Evolutionary conservation across 2,113 vertebrate species (phyloP).

Genomic region (Rhadina sibilatrix): DNA sequence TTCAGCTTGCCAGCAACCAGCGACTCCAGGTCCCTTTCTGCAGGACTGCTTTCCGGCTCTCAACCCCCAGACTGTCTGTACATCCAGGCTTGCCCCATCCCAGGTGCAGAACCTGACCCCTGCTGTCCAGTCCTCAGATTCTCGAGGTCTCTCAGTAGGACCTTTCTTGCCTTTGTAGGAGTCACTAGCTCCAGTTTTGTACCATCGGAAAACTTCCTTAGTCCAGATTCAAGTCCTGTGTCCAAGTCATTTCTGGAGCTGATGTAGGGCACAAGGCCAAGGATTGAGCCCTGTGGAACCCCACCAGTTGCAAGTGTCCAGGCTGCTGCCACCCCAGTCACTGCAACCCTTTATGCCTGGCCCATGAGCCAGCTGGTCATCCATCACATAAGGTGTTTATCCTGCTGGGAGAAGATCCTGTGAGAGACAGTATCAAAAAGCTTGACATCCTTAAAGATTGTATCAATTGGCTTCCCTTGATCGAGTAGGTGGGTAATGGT

Average conservation of each 20-base stretch:
- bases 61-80: not conserved
- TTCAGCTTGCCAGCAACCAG: not conserved
- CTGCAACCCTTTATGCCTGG: not conserved
- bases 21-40: not conserved
- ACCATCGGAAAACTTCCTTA: not conserved
- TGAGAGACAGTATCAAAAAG: not conserved
- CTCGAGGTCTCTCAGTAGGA: fast-evolving
- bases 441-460: not conserved
- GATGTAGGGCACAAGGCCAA: not conserved
- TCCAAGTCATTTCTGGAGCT: not conserved
- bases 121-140: not conserved
- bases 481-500: not conserved
- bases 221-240: too few species aligned
- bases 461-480: not conserved
- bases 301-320: not conserved
- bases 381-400: not conserved
- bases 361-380: not conserved
- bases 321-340: not conserved
- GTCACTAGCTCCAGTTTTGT: not conserved
- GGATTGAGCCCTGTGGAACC: not conserved
- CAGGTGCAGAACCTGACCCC: not conserved
- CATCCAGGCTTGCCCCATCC: not conserved
- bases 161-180: not conserved
- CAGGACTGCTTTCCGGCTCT: not conserved
- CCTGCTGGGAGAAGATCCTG: not conserved